phyloP scores from a whole-genome alignment of 2,113 vertebrate genomes.

The Trogon surrucura region DNA sequence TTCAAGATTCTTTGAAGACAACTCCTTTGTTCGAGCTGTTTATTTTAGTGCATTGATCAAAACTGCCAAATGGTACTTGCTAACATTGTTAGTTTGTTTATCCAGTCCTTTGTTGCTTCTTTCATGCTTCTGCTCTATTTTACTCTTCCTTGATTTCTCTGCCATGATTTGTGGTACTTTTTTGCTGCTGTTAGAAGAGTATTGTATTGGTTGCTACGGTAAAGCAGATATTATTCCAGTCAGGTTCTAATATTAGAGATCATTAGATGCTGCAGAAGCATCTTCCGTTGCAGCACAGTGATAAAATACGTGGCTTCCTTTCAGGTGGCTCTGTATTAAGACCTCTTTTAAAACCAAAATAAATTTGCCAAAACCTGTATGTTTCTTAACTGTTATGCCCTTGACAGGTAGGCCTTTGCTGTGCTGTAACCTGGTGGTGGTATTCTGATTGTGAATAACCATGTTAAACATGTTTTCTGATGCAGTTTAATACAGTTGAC shows the following conservation, averaged over 20 bases:
- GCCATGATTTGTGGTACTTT: background rate
- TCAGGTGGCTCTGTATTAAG: background rate
- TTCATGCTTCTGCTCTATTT: background rate
- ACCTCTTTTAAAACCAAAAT: background rate
- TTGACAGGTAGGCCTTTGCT: background rate
- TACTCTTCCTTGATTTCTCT: background rate
- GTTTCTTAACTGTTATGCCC: background rate
- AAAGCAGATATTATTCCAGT: background rate
- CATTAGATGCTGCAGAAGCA: background rate
- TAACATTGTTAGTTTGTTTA: background rate
- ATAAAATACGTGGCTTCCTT: background rate
- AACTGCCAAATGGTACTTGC: background rate
- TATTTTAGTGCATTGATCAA: background rate
- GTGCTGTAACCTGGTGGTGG: background rate
- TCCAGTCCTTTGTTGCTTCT: background rate
- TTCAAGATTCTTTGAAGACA: background rate
- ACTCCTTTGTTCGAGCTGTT: background rate
- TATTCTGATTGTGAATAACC: background rate
- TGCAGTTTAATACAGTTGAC: background rate
- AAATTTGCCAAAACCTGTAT: background rate
- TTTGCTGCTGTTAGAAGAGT: background rate
- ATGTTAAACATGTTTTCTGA: background rate
- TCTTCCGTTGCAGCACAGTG: background rate
- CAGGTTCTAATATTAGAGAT: background rate
- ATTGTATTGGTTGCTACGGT: background rate